These are phyloP conservation scores for Chondrilla cf. caribensis DNA, from an alignment of 37 sponge, comb jelly and placozoan genomes.

Conservation along the genomic window DNA sequence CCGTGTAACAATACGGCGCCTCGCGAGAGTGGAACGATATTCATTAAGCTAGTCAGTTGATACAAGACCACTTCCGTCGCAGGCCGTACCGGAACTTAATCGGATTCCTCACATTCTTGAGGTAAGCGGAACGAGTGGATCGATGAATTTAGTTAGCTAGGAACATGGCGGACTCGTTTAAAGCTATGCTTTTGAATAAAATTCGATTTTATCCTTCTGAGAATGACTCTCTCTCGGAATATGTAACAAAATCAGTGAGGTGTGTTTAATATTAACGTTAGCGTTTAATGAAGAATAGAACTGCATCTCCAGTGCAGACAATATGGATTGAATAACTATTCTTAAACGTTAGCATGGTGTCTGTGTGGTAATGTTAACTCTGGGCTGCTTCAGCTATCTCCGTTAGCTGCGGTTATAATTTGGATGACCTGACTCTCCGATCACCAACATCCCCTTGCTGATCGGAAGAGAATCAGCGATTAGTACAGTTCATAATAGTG, in stretches of 20 bases:
- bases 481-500: too few species aligned
- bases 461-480: too few species aligned
- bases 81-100: slow-evolving; percentile 20
- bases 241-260: not conserved
- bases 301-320: too few species aligned
- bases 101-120: not conserved
- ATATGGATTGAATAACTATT: too few species aligned
- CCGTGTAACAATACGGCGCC: slow-evolving; percentile 12
- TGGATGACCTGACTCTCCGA: too few species aligned
- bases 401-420: too few species aligned
- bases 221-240: not conserved
- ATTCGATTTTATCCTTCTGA: not conserved
- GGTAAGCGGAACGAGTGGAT: not conserved
- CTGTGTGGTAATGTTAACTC: too few species aligned
- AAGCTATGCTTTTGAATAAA: not conserved
- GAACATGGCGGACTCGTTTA: not conserved
- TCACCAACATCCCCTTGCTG: too few species aligned
- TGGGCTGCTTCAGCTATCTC: too few species aligned
- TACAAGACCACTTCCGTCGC: slow-evolving; percentile 8
- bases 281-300: too few species aligned
- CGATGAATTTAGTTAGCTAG: not conserved
- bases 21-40: slow-evolving; percentile 3
- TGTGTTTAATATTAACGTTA: too few species aligned
- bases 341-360: too few species aligned
- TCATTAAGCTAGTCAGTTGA: not conserved